Evolutionary conservation across 2,113 vertebrate genomes (phyloP).

Genomic region (Thalassoma bifasciatum): DNA sequence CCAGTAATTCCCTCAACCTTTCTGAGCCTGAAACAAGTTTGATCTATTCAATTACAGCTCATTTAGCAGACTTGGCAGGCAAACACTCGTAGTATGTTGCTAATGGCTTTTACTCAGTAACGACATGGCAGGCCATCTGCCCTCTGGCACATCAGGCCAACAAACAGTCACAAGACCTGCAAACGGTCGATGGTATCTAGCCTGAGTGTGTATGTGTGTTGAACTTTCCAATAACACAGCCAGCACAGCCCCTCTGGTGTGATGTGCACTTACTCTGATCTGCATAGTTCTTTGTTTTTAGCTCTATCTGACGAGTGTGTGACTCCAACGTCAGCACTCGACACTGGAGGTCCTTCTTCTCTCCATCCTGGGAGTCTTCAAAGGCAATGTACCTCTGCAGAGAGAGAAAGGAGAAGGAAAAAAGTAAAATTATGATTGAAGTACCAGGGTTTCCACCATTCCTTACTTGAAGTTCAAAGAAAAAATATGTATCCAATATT

Average conservation of each 20-base stretch:
- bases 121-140: constrained; percentile 8
- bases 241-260: neutral
- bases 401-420: constrained; percentile 6
- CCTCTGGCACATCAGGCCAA: constrained; percentile 30
- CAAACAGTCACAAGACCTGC: constrained; percentile 49
- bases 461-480: no score
- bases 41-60: constrained; percentile 14
- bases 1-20: neutral
- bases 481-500: no score
- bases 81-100: constrained; percentile 1
- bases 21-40: neutral
- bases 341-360: constrained; percentile 95
- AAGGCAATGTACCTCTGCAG: constrained; percentile 94
- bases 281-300: constrained; percentile 95
- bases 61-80: constrained; percentile 26
- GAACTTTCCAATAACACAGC: neutral
- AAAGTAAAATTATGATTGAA: neutral
- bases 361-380: constrained; percentile 97
- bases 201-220: constrained; percentile 4
- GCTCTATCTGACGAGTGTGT: constrained; percentile 92
- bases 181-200: neutral
- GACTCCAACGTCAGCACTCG: constrained; percentile 91
- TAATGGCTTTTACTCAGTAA: constrained; percentile 29
- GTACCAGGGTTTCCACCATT: neutral
- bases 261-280: constrained; percentile 92